These are phyloP conservation scores for Emmelina monodactyla DNA, from an alignment of 2,888 invertebrate genomes.

Conservation along the genomic window DNA sequence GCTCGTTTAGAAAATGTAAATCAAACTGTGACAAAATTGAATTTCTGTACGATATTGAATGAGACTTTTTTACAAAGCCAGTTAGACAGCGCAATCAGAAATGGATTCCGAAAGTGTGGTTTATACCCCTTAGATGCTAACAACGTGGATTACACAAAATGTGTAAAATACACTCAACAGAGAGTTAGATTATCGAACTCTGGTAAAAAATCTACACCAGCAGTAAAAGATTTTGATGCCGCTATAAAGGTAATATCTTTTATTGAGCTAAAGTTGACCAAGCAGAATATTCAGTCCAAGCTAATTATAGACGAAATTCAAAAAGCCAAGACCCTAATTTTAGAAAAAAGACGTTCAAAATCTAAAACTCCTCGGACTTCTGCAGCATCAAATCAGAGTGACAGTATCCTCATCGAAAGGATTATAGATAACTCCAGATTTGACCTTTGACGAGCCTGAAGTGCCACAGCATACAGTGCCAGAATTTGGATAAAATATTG, in stretches of 20 bases:
- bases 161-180: slow-evolving; percentile 3
- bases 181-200: neutral
- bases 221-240: too few species aligned
- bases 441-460: neutral
- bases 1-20: slow-evolving; percentile 17
- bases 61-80: slow-evolving; percentile 3
- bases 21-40: slow-evolving; percentile 16
- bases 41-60: slow-evolving; percentile 12
- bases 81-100: neutral
- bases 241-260: slow-evolving; percentile 1
- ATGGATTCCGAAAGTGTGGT: slow-evolving; percentile 9
- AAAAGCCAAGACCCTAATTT: neutral
- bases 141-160: slow-evolving; percentile 5
- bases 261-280: slow-evolving; percentile 1
- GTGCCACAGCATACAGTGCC: neutral
- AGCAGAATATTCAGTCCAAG: slow-evolving; percentile 1
- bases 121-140: slow-evolving; percentile 3
- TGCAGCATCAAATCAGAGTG: neutral
- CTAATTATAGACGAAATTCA: neutral
- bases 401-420: neutral
- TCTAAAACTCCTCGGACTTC: slow-evolving; percentile 3
- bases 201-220: neutral
- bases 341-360: slow-evolving; percentile 1
- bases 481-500: neutral
- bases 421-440: neutral